A percentile compares a stretch with the other conserved stretches of the same genome.
phyloP scores from a whole-genome alignment of 2,113 vertebrate genomes.

The Melanerpes formicivorus region DNA sequence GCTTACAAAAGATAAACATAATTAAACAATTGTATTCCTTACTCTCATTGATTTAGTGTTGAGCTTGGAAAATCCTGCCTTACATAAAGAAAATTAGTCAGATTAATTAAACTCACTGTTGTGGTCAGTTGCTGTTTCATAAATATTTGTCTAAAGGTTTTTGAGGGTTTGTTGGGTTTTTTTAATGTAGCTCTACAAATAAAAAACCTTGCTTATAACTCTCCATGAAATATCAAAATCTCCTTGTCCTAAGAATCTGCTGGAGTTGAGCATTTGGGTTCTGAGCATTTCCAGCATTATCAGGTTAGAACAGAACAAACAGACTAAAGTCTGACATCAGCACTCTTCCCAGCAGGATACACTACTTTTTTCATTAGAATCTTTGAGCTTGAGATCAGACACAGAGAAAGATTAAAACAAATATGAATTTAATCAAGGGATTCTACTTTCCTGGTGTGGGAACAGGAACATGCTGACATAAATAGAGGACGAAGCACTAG shows the following conservation, averaged over 20 bases:
- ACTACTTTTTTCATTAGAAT: slow-evolving; percentile 82
- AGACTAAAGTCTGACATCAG: slow-evolving; percentile 75
- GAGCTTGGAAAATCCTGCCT: slow-evolving; percentile 20
- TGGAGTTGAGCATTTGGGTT: slow-evolving; percentile 48
- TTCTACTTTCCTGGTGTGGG: slow-evolving; percentile 85
- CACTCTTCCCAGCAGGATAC: slow-evolving; percentile 80
- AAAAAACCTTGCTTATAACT: slow-evolving; percentile 45
- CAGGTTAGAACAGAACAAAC: slow-evolving; percentile 76
- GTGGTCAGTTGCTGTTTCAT: slow-evolving; percentile 3
- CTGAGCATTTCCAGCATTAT: slow-evolving; percentile 68
- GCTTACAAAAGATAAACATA: not conserved
- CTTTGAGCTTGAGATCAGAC: slow-evolving; percentile 86
- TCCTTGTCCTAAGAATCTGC: slow-evolving; percentile 65
- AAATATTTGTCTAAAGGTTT: slow-evolving; percentile 38
- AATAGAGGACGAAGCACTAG: slow-evolving; percentile 90
- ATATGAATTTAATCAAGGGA: slow-evolving; percentile 98
- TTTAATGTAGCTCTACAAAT: slow-evolving; percentile 26
- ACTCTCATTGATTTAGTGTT: not conserved
- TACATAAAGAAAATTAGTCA: not conserved
- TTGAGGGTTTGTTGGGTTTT: not conserved
- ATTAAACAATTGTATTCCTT: slow-evolving; percentile 12
- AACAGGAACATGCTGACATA: slow-evolving; percentile 86
- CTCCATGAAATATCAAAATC: slow-evolving; percentile 51
- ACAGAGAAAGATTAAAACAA: slow-evolving; percentile 96
- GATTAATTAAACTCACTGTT: slow-evolving; percentile 49